These are phyloP conservation scores for Natator depressus DNA, from an alignment of 2,113 vertebrate species.

Conservation along the genomic window DNA sequence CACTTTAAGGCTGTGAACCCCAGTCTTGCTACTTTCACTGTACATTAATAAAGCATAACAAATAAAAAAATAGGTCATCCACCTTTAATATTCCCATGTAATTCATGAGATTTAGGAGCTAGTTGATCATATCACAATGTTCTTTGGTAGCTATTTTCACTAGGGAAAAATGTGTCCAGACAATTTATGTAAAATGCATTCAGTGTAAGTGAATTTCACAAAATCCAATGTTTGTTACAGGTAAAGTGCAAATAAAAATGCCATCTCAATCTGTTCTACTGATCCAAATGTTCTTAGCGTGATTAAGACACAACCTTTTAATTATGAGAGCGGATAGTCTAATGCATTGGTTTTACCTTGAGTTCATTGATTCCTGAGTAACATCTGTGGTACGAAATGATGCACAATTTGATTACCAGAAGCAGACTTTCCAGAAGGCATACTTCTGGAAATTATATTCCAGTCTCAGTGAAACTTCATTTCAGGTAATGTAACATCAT, in stretches of 20 bases:
- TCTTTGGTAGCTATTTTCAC: not conserved
- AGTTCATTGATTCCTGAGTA: not conserved
- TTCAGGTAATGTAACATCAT: conserved; percentile 9
- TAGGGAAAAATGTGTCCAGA: not conserved
- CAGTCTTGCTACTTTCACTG: not conserved
- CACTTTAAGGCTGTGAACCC: not conserved
- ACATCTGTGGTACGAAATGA: not conserved
- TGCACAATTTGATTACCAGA: conserved; percentile 21
- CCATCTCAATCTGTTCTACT: not conserved
- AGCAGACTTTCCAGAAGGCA: conserved; percentile 13
- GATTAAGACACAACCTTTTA: conserved; percentile 42
- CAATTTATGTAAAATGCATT: not conserved
- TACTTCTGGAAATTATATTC: not conserved
- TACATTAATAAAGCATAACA: not conserved
- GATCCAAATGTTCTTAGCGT: not conserved
- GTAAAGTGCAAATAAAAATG: conserved; percentile 1
- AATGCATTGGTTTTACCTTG: not conserved
- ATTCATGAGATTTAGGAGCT: not conserved
- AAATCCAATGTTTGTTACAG: not conserved
- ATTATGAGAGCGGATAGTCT: conserved; percentile 9
- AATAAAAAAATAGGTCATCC: not conserved
- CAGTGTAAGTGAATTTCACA: not conserved
- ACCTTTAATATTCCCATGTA: not conserved
- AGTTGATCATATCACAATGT: not conserved
- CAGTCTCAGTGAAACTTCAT: conserved; percentile 25